Evolutionary conservation across 2,888 invertebrate species (phyloP).

Genomic region (Lottia gigantea): DNA sequence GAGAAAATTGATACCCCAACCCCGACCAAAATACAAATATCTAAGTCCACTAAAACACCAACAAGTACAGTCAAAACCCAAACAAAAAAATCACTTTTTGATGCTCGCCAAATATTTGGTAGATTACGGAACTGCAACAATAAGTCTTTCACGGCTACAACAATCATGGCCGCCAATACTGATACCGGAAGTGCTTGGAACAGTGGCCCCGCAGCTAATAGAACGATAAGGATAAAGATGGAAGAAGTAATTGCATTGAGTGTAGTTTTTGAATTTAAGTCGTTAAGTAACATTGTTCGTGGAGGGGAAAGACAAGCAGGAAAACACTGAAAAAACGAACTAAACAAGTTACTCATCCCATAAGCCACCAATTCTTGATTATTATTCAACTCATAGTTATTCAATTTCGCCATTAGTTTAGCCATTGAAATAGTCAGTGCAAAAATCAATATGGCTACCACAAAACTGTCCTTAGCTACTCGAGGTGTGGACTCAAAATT

Average conservation of each 20-base stretch:
- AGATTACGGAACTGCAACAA: conserved; percentile 77
- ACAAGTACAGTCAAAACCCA: conserved; percentile 51
- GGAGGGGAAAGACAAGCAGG: conserved; percentile 64
- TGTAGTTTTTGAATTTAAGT: conserved; percentile 53
- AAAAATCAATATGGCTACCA: conserved; percentile 48
- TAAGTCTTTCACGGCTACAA: conserved; percentile 67
- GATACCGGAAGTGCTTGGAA: conserved; percentile 55
- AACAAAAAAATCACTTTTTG: conserved; percentile 78
- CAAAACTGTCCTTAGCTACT: conserved; percentile 38
- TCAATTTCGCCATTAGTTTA: conserved; percentile 61
- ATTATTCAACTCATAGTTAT: conserved; percentile 60
- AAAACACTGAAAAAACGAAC: conserved; percentile 67
- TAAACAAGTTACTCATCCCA: conserved; percentile 59
- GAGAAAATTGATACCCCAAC: conserved; percentile 43
- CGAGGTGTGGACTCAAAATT: conserved; percentile 26
- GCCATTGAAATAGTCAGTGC: conserved; percentile 57
- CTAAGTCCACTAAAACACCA: conserved; percentile 48
- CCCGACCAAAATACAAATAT: conserved; percentile 55
- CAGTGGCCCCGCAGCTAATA: conserved; percentile 54
- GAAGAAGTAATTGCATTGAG: conserved; percentile 48
- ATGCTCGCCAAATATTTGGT: conserved; percentile 78
- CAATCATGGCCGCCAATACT: conserved; percentile 68
- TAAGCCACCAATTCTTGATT: conserved; percentile 67
- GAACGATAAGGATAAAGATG: conserved; percentile 52
- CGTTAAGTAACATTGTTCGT: conserved; percentile 50